Percentiles rank a stretch among this genome's conserved stretches.
Conservation (phyloP, 1,140 invertebrate species). For the Drosophila melanogaster region Release_6_plus_ISO1_MT NT_033779.5:20037501-20038000, state of each 20-base stretch:
- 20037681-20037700: conserved; percentile 16
- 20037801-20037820: conserved; percentile 10
- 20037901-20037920: neutral
- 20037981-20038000: too few relatives aligned
- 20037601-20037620: conserved; percentile 23
- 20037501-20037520: conserved; percentile 1
- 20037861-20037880: neutral
- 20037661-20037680: conserved; percentile 24
- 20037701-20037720: neutral
- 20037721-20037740: conserved; percentile 39
- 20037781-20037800: conserved; percentile 21
- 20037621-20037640: conserved; percentile 40
- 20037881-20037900: neutral
- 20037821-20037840: neutral
- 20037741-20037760: neutral
- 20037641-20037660: conserved; percentile 20
- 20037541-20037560: conserved; percentile 12
- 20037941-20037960: neutral
- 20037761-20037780: conserved; percentile 28
- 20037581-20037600: conserved; percentile 33
- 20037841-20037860: neutral
- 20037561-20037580: neutral
- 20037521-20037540: neutral
- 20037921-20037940: neutral
- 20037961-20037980: too few relatives aligned